Evolutionary conservation across 2,888 invertebrate genomes (phyloP), one percentile per base, ranked within the genome.

Genomic region (Alentia gelatinosa): DNA sequence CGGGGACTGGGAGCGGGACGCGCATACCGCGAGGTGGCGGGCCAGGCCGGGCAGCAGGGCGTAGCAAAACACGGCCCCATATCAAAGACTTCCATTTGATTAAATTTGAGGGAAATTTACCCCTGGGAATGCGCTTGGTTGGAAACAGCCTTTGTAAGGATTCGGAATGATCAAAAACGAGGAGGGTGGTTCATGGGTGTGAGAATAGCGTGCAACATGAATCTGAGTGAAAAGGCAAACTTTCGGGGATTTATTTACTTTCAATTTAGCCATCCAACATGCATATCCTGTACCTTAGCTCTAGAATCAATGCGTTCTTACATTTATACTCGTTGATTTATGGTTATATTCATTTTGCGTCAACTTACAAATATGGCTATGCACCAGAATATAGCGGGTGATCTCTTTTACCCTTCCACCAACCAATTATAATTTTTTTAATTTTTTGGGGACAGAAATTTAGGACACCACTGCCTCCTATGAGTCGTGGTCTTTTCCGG

Each of bases 81-180:
- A 68, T 68, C 68, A 68, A 68, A 68, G 68, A 68, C 33, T 68
- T 68, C 68, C 68, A 68, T 68, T 68, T 68, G 68, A 68, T 68
- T 68, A 68, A 12, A 68, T 30, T 68, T 68, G 12, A 26, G n/a
- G 30, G 68, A 68, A 68, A 68, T 26, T 30, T 12, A 5, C 33
- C 26, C 33, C n/a, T 26, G 33, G 30, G 33, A 30, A 30, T 68
- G 26, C 68, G 68, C 68, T 5, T 68, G 68, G 68, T 4, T 68
- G 68, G 4, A 68, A 68, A 68, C 33, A 30, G 1, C 68, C 26
- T 30, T 68, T 68, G 56, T 68, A 30, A 12, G 0, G 4, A 30
- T 68, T 68, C 68, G 68, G 68, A 4, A 26, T 68, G 68, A 68
- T 68, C 68, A 68, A 68, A 30, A 30, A 68, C 23, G 56, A n/a